These are phyloP conservation scores for Chitala chitala DNA, from an alignment of 2,113 vertebrate genomes.

Conservation along the genomic window DNA sequence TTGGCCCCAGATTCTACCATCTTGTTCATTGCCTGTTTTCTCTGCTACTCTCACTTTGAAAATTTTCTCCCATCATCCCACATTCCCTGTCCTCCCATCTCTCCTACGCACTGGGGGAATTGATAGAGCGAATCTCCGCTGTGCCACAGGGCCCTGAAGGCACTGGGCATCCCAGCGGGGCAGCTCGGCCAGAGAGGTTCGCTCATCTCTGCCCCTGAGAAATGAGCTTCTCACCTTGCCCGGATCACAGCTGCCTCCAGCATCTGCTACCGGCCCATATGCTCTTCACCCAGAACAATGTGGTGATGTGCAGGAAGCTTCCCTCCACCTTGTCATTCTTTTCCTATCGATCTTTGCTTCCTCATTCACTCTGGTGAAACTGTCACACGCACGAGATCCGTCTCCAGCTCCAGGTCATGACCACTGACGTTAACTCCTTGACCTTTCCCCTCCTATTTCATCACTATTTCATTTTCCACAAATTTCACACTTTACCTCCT, in stretches of 20 bases:
- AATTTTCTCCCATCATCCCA: background rate
- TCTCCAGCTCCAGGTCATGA: too few species aligned
- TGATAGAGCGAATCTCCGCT: background rate
- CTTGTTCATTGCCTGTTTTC: background rate
- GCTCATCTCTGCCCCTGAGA: background rate
- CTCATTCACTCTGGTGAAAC: too few species aligned
- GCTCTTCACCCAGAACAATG: too few species aligned
- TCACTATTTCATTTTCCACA: too few species aligned
- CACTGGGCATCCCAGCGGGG: background rate
- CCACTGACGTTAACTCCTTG: too few species aligned
- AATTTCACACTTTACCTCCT: too few species aligned
- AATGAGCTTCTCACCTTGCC: background rate
- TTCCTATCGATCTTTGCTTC: too few species aligned
- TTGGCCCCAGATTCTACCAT: background rate
- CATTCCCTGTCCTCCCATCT: background rate
- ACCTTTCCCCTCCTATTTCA: too few species aligned
- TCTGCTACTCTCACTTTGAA: background rate
- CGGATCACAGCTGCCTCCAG: slow-evolving; percentile 6
- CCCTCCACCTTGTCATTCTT: too few species aligned
- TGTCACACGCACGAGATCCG: too few species aligned
- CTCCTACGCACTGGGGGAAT: background rate
- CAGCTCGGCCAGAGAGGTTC: background rate
- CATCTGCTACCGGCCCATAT: too few species aligned
- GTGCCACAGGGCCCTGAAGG: slow-evolving; percentile 9
- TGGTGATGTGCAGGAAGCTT: too few species aligned